Evolutionary conservation across 1,140 invertebrate genomes (phyloP).

Genomic region (Nixonia krombeini): DNA sequence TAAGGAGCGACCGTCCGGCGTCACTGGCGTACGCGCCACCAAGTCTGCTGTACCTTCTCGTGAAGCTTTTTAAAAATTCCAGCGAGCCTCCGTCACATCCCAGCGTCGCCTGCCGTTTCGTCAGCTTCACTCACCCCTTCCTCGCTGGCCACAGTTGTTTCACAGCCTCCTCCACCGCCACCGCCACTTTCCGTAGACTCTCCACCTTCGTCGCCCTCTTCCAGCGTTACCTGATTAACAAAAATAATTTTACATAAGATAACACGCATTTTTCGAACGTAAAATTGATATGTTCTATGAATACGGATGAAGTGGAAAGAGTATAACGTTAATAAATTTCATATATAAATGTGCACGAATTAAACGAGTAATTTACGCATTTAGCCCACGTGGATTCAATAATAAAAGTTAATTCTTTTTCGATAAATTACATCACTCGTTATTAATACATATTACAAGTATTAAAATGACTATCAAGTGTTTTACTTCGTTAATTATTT

Average conservation of each 20-base stretch:
- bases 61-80: slow-evolving; percentile 87
- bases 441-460: too few relatives aligned
- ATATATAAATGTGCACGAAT: too few relatives aligned
- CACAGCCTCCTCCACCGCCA: slow-evolving; percentile 49
- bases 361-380: too few relatives aligned
- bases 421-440: too few relatives aligned
- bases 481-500: too few relatives aligned
- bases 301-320: too few relatives aligned
- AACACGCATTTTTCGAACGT: too few relatives aligned
- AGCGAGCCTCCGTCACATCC: slow-evolving; percentile 90
- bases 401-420: too few relatives aligned
- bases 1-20: slow-evolving; percentile 16
- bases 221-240: slow-evolving; percentile 88
- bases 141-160: slow-evolving; percentile 76
- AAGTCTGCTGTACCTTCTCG: slow-evolving; percentile 84
- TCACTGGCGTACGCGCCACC: slow-evolving; percentile 82
- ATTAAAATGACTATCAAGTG: too few relatives aligned
- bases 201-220: slow-evolving; percentile 82
- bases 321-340: too few relatives aligned
- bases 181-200: slow-evolving; percentile 69
- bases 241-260: background rate
- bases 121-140: slow-evolving; percentile 63
- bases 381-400: too few relatives aligned
- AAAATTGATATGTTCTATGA: too few relatives aligned
- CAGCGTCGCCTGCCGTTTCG: slow-evolving; percentile 73